Evolutionary conservation across 2,113 vertebrate species (phyloP).

Genomic region (Fulica atra): DNA sequence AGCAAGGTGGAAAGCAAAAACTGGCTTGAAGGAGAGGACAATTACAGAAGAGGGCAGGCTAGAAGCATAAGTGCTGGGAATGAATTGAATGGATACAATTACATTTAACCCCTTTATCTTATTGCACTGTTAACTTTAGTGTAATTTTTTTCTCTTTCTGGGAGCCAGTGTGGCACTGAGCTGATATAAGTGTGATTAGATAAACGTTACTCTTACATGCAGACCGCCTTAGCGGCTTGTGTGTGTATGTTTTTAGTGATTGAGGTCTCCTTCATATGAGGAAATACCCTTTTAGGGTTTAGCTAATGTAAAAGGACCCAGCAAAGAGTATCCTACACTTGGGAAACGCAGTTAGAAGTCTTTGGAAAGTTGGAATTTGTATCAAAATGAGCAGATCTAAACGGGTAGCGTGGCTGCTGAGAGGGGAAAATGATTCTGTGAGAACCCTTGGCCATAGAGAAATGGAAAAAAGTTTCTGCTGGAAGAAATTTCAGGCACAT

Average conservation of each 20-base stretch:
- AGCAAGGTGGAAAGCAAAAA: background rate
- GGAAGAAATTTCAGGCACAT: background rate
- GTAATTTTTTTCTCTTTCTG: conserved; percentile 38
- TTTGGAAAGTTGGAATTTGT: background rate
- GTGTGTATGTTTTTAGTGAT: background rate
- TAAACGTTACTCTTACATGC: conserved; percentile 47
- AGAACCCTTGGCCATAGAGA: background rate
- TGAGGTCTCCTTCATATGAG: background rate
- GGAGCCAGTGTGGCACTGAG: conserved; percentile 27
- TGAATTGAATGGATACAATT: conserved; percentile 8
- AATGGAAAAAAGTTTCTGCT: background rate
- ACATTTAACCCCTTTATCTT: conserved; percentile 15
- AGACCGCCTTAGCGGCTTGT: background rate
- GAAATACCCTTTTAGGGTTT: conserved; percentile 4
- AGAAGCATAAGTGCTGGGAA: background rate
- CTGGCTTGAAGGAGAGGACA: background rate
- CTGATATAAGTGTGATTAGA: conserved; percentile 47
- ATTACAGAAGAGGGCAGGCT: background rate
- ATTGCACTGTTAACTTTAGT: conserved; percentile 25
- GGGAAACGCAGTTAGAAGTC: background rate
- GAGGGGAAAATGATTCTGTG: background rate
- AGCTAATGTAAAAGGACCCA: background rate
- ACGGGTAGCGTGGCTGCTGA: background rate
- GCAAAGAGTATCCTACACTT: background rate
- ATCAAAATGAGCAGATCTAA: background rate